Evolutionary conservation across 2,888 invertebrate genomes (phyloP), one percentile per base, ranked within the genome.

Genomic region (Hoplodrina ambigua): DNA sequence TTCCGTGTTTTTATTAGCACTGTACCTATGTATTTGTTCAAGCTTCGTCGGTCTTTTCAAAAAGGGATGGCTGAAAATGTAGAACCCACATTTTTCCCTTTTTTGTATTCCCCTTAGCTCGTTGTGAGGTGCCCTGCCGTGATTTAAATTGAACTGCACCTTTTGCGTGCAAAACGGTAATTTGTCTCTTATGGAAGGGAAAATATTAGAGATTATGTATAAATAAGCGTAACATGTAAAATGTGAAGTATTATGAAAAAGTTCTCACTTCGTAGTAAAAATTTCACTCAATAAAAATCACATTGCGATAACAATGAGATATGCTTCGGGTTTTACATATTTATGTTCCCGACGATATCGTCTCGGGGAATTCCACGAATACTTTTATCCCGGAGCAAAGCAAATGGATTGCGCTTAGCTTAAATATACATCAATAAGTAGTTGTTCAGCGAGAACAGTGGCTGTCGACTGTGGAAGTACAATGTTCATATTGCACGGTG

Each of bases 61-160:
- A 84, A 80, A 69, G 63, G 82, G 83, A 61, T 63, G 56, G 50
- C 56, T 76, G 69, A 59, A 75, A 78, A 82, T 59, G 62, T 69
- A 60, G 46, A 71, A 68, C 62, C 77, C 60, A 72, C 60, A 61
- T 63, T 74, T 82, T 69, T 67, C 64, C 66, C 65, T 72, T 82
- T 82, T 83, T 68, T 76, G 46, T 60, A 56, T 68, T 79, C 19
- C 68, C 54, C 53, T 65, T 50, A 79, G 30, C 58, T 61, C 65
- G 68, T 64, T 73, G 72, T 59, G 66, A 67, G 69, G 66, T 59
- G 49, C 70, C 72, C 68, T 60, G 44, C 54, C 60, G 61, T 71
- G 74, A 74, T 79, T 80, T 71, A 82, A 82, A 85, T 84, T 82
- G 74, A 84, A 82, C 84, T 84, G 82, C 82, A 84, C 75, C 68